A percentile compares a stretch with the other conserved stretches of the same genome.
phyloP scores from a whole-genome alignment of 2,888 invertebrate genomes.

The Tinea trinotella region DNA sequence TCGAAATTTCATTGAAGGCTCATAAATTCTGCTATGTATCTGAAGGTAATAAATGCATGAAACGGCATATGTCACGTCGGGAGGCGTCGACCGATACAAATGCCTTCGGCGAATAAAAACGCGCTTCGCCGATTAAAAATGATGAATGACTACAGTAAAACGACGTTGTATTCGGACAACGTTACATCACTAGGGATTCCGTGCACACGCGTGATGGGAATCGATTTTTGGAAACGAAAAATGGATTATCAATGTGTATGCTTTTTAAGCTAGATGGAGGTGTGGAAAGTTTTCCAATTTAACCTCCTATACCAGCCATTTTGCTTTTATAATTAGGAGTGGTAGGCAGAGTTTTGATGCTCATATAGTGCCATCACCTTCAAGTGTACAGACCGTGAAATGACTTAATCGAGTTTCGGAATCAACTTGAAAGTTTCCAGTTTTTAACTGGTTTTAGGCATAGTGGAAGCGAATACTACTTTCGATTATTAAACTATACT shows the following conservation, averaged over 20 bases:
- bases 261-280: background rate
- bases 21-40: conserved; percentile 7
- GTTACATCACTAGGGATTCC: conserved; percentile 17
- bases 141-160: conserved; percentile 40
- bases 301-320: too few species aligned
- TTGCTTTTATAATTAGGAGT: too few species aligned
- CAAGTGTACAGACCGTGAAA: too few species aligned
- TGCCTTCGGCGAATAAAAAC: conserved; percentile 29
- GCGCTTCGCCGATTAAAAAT: conserved; percentile 50
- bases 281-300: conserved; percentile 5
- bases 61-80: conserved; percentile 15
- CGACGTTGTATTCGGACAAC: conserved; percentile 6
- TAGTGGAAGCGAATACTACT: too few species aligned
- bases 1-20: background rate
- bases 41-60: conserved; percentile 14
- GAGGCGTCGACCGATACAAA: conserved; percentile 18
- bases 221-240: conserved; percentile 5
- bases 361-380: too few species aligned
- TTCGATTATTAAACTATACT: too few species aligned
- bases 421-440: too few species aligned
- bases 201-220: conserved; percentile 9
- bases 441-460: too few species aligned
- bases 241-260: conserved; percentile 8
- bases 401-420: too few species aligned
- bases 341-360: too few species aligned